Evolutionary conservation across 2,113 vertebrate species (phyloP), one percentile per base, ranked within the genome.

Genomic region (Colius striatus): DNA sequence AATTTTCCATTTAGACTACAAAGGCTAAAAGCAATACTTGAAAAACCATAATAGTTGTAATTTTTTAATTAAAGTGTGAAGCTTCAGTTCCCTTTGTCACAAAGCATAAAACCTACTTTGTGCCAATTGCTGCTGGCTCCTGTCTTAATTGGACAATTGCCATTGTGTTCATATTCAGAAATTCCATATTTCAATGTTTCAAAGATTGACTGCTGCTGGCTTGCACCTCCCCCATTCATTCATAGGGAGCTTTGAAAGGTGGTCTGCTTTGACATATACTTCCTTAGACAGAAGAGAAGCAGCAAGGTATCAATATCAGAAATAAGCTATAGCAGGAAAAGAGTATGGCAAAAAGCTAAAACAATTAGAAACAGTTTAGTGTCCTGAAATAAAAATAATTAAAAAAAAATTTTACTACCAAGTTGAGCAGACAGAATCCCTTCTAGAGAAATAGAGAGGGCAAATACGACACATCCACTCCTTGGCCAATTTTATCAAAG

Each of bases 231-330:
- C 73, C 36, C 75, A 34, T 77, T 92, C 95, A 96, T 97, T 95
- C 94, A 90, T 8, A 76, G 94, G 63, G 63, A 89, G 71, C 90
- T 93, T 96, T 96, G 90, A 96, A 97, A 97, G 90, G 96, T 97
- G 95, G 86, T 96, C 95, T 94, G 90, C 90, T 97, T 97, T 96
- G 95, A 96, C 95, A 94, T 79, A 50, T 74, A 88, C 94, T 92
- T 97, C 90, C 95, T 97, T 96, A 97, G 86, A 92, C 75, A 79
- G 95, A 94, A 82, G 84, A 94, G 38, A 26, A 58, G 95, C 96
- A 96, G 91, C 66, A 92, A 97, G 36, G 75, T 95, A 97, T 96
- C 94, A 72, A 80, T 96, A 96, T 95, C 96, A 97, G 87, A 96
- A 96, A 91, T 84, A 60, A 96, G 88, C 43, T 91, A 74, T 71